Conservation (phyloP, 1,140 invertebrate genomes). For the Drosophila miranda region DNA sequence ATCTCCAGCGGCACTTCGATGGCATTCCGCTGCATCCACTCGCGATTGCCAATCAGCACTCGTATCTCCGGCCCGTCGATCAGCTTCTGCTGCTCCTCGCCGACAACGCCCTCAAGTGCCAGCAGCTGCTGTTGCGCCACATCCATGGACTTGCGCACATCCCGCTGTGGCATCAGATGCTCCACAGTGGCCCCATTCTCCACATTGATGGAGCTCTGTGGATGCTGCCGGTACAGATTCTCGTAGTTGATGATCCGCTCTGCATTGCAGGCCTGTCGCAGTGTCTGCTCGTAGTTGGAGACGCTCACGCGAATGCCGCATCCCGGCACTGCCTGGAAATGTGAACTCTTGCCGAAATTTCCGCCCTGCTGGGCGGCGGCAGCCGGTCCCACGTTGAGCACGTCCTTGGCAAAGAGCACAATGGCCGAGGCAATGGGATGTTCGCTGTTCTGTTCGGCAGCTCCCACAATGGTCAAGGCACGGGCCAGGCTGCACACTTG, state of each 20-base stretch:
- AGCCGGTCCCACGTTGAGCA: too few species aligned
- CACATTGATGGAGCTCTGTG: slow-evolving; percentile 50
- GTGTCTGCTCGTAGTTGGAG: slow-evolving; percentile 85
- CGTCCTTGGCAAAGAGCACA: too few species aligned
- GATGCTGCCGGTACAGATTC: slow-evolving; percentile 82
- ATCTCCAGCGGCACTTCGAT: slow-evolving; percentile 89
- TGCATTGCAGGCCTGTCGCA: slow-evolving; percentile 84
- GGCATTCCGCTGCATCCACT: slow-evolving; percentile 97
- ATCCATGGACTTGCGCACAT: slow-evolving; percentile 54
- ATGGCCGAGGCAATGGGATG: too few species aligned
- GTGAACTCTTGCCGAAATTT: slow-evolving; percentile 86
- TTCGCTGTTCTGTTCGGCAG: too few species aligned
- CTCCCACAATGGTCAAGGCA: too few species aligned
- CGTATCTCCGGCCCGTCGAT: slow-evolving; percentile 82
- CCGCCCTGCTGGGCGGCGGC: too few species aligned
- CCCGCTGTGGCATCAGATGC: slow-evolving; percentile 56
- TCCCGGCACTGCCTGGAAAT: slow-evolving; percentile 95
- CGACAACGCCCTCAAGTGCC: slow-evolving; percentile 49
- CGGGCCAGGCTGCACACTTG: too few species aligned
- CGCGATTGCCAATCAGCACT: slow-evolving; percentile 96
- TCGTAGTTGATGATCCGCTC: slow-evolving; percentile 84
- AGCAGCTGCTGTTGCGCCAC: slow-evolving; percentile 67
- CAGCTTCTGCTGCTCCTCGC: slow-evolving; percentile 18
- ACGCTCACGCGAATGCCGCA: slow-evolving; percentile 94
- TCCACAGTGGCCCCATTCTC: slow-evolving; percentile 75